phyloP scores from a whole-genome alignment of 2,113 vertebrate species.

The Arizona elegans region DNA sequence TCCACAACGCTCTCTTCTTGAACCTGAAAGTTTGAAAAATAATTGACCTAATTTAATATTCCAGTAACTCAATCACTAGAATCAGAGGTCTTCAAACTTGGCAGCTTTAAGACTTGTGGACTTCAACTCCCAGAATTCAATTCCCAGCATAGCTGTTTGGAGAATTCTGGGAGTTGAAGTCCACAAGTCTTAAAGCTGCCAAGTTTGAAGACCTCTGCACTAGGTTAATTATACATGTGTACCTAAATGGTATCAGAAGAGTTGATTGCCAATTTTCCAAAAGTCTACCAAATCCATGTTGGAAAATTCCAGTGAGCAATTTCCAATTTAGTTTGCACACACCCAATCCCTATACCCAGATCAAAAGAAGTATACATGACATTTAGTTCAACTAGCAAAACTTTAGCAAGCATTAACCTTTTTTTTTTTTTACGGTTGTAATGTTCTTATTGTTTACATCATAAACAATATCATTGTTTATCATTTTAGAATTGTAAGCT shows the following conservation, averaged over 20 bases:
- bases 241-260: not conserved
- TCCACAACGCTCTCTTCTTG: constrained; percentile 85
- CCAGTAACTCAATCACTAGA: not conserved
- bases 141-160: too few species aligned
- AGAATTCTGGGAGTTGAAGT: too few species aligned
- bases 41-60: not conserved
- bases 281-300: not conserved
- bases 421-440: too few species aligned
- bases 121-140: too few species aligned
- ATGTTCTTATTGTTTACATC: not conserved
- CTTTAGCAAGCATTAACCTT: not conserved
- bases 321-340: not conserved
- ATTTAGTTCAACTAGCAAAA: not conserved
- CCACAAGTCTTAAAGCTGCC: too few species aligned
- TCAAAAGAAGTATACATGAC: not conserved
- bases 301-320: not conserved
- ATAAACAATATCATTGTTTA: not conserved
- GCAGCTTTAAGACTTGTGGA: too few species aligned
- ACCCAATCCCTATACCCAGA: not conserved
- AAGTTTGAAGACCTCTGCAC: too few species aligned
- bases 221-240: not conserved
- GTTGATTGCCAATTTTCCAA: not conserved
- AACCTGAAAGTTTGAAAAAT: constrained; percentile 65
- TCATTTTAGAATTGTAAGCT: not conserved
- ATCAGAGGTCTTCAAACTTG: too few species aligned